Evolutionary conservation across 2,113 vertebrate genomes (phyloP), one percentile per base, ranked within the genome.

Genomic region (Turnix velox): DNA sequence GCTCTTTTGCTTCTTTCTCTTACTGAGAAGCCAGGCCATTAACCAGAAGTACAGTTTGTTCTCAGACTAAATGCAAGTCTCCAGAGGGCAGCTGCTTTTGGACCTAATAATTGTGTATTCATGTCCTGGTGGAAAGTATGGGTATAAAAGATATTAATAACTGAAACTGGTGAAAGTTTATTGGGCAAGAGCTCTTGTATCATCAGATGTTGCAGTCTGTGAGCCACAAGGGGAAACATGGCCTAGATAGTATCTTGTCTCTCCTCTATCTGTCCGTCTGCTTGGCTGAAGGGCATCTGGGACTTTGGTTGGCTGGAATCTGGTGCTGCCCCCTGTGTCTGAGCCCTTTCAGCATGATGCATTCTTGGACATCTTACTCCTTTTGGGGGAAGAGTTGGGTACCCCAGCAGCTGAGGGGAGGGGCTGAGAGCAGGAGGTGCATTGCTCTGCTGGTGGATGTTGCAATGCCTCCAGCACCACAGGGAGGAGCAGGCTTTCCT

Each of bases 41-140:
- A 94, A 31, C 30, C 35, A 82, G 66, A 87, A 85, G 49, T n/a
- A 83, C 74, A 82, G 9, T 51, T 89, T 93, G 87, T 92, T 84
- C 84, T 93, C 86, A 76, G 73, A 46, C 73, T 93, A 84, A 84
- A 74, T 55, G 37, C 18, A 81, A 78, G 66, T 69, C 30, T 17
- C 58, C 39, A 27, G 62, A n/a, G n/a, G 37, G 25, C 5, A 14
- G 48, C 14, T 59, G 42, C 4, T 58, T 93, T 91, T 84, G 63
- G 45, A 31, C 24, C 14, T 58, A 51, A 13, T 6, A 78, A 65
- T 7, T 5, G 2, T 27, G 16, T 4, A 2, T 23, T 75, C 2
- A 2, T 35, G 43, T 58, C 57, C 37, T 51, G n/a, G 37, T 52
- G 45, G 57, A 84, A 65, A 73, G 37, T 20, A 73, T 5, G 28